Evolutionary conservation across 1,140 invertebrate genomes (phyloP), one percentile per base, ranked within the genome.

Genomic region (Asobara japonica): DNA sequence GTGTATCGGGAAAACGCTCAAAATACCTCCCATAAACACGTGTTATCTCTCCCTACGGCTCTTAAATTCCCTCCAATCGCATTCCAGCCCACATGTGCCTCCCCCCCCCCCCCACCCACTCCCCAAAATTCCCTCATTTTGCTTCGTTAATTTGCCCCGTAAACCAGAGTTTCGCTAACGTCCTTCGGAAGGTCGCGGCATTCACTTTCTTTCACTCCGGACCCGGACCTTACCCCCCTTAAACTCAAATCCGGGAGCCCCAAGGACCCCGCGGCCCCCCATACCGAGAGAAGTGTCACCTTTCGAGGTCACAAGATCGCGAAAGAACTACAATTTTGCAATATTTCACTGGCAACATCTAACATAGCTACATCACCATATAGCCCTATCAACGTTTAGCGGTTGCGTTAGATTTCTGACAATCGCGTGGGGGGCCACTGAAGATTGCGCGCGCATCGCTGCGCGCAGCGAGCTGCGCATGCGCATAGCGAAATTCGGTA

Each of bases 241-340:
- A 22, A 71, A 71, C 60, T 69, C 8, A 22, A 71, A 71, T 71
- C 69, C 69, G 69, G 69, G 69, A 71, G 69, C 25, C 22, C 69
- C 65, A 71, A 71, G 69, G 69, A 71, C 62, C 38, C 36, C 18
- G 2, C 45, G n/a, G n/a, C 48, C 31, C 20, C 31, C n/a, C 20
- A 29, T 8, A 13, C 18, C 11, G n/a, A 62, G n/a, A 62, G 16
- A 16, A 62, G 60, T 62, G 27, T 62, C 60, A 62, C 13, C n/a
- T 16, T 62, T 62, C 60, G 29, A 62, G 27, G 27, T 30, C 60
- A 64, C 3, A 22, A 45, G n/a, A n/a, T n/a, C n/a, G n/a, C n/a
- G n/a, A n/a, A n/a, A n/a, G n/a, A n/a, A n/a, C n/a, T n/a, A n/a
- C n/a, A n/a, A n/a, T n/a, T n/a, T n/a, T n/a, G n/a, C n/a, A n/a